Conservation (phyloP, 2,113 vertebrate species). For the Plestiodon gilberti region DNA sequence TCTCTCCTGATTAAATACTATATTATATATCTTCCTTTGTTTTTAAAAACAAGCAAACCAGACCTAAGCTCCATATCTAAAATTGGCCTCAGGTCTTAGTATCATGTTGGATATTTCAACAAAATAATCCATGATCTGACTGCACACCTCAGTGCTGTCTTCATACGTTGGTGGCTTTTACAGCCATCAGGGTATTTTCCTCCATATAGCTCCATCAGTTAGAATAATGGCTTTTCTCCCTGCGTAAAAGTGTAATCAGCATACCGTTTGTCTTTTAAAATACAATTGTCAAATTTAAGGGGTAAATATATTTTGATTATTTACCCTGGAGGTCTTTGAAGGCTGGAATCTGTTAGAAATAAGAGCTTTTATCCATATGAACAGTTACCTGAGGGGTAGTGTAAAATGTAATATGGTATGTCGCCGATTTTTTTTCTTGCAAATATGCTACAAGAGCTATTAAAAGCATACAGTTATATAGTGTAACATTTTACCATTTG, state of each 20-base stretch:
- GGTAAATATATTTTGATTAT: conserved; percentile 70
- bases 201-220: conserved; percentile 63
- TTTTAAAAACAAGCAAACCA: not conserved
- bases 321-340: conserved; percentile 70
- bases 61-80: conserved; percentile 5
- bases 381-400: conserved; percentile 70
- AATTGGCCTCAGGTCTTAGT: conserved; percentile 21
- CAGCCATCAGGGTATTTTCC: conserved; percentile 15
- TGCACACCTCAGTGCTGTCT: conserved; percentile 27
- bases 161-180: conserved; percentile 24
- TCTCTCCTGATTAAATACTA: not conserved
- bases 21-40: not conserved
- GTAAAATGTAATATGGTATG: conserved; percentile 65
- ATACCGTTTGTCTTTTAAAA: conserved; percentile 77
- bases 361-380: conserved; percentile 75
- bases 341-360: conserved; percentile 70
- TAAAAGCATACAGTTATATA: conserved; percentile 58
- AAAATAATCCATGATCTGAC: conserved; percentile 38
- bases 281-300: conserved; percentile 76
- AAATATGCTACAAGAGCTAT: conserved; percentile 63
- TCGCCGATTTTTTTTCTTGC: conserved; percentile 41
- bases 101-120: conserved; percentile 43
- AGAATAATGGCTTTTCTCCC: conserved; percentile 64
- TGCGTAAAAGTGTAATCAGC: conserved; percentile 66
- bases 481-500: conserved; percentile 36